Evolutionary conservation across 2,797 vertebrate genomes (phyloP).

Genomic region (Triplophysa bombifrons): DNA sequence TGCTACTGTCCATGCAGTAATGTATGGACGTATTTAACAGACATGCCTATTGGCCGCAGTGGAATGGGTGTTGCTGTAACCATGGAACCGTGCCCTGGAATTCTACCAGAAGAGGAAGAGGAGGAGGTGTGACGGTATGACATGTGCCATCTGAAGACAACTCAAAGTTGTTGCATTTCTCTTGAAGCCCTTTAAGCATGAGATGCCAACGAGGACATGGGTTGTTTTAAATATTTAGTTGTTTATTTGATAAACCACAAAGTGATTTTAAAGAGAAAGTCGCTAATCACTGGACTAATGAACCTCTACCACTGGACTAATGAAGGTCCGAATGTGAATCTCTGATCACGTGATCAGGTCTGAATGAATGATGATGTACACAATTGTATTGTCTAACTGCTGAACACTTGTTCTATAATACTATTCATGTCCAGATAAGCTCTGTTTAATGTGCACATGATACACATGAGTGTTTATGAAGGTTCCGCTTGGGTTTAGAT

Average conservation of each 20-base stretch:
- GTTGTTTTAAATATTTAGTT: not conserved
- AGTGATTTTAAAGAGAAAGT: slow-evolving; percentile 20
- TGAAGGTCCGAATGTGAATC: not conserved
- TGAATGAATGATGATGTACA: not conserved
- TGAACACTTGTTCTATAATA: slow-evolving; percentile 29
- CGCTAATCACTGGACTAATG: slow-evolving; percentile 24
- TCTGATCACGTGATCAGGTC: not conserved
- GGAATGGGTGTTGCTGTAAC: slow-evolving; percentile 84
- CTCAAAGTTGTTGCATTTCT: not conserved
- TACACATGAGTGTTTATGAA: slow-evolving; percentile 1
- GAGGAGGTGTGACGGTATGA: slow-evolving; percentile 34
- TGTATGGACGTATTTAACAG: slow-evolving; percentile 74
- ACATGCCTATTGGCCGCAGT: slow-evolving; percentile 78
- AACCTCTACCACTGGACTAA: not conserved
- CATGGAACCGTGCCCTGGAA: slow-evolving; percentile 85
- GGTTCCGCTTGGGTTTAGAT: not conserved
- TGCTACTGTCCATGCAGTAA: slow-evolving; percentile 76
- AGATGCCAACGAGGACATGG: slow-evolving; percentile 19
- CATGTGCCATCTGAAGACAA: slow-evolving; percentile 20
- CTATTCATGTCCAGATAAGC: not conserved
- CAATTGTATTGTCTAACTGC: slow-evolving; percentile 9
- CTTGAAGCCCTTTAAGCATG: not conserved
- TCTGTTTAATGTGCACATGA: slow-evolving; percentile 26
- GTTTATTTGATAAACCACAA: slow-evolving; percentile 10
- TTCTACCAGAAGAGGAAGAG: slow-evolving; percentile 66